phyloP scores from a whole-genome alignment of 2,888 invertebrate species.

The Cantharis lateralis region DNA sequence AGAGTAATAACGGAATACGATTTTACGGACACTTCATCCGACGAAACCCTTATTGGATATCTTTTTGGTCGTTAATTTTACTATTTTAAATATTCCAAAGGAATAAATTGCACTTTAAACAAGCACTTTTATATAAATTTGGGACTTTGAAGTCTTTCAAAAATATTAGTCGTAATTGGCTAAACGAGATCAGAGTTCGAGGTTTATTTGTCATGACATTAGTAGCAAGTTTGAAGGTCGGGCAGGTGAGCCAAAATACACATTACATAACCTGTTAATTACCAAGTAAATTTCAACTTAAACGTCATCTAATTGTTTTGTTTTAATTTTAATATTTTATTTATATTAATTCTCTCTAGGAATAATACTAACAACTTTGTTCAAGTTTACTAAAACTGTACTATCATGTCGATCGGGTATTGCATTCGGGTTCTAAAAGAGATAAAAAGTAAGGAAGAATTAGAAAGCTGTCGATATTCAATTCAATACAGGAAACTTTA shows the following conservation, averaged over 20 bases:
- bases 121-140: not conserved
- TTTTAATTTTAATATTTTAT: not conserved
- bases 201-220: slow-evolving; percentile 14
- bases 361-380: not conserved
- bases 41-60: not conserved
- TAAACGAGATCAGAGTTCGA: slow-evolving; percentile 14
- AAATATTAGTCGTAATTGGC: not conserved
- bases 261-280: slow-evolving; percentile 7
- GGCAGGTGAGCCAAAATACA: slow-evolving; percentile 15
- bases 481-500: not conserved
- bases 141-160: not conserved
- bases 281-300: not conserved
- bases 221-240: slow-evolving; percentile 11
- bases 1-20: not conserved
- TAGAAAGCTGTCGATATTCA: not conserved
- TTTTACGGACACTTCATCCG: not conserved
- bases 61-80: not conserved
- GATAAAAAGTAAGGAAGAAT: too few relatives aligned
- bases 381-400: not conserved
- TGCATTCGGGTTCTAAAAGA: too few relatives aligned
- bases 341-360: not conserved
- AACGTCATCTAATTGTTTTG: not conserved
- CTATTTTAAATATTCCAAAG: too few relatives aligned
- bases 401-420: not conserved
- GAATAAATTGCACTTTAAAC: not conserved